Conservation (phyloP, 1,140 invertebrate species). For the Euschistus heros region DNA sequence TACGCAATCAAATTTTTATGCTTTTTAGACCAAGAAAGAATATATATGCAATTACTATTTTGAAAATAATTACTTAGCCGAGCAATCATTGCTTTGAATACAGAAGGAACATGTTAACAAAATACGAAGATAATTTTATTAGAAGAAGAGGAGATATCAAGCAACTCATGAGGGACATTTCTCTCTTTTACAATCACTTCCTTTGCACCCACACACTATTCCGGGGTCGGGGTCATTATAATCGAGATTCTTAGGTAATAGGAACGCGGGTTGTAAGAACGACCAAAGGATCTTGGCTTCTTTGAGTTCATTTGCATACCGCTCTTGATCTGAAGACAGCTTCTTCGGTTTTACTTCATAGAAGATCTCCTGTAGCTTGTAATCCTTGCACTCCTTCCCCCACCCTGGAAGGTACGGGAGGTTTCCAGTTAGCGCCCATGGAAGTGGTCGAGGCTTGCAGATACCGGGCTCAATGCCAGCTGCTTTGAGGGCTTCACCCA, state of each 20-base stretch:
- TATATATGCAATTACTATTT: no score
- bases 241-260: neutral
- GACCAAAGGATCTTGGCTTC: slow-evolving; percentile 4
- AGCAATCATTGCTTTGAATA: no score
- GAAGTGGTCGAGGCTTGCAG: neutral
- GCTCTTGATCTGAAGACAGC: neutral
- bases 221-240: neutral
- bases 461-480: neutral
- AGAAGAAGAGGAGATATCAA: no score
- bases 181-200: neutral
- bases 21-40: no score
- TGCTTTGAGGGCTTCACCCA: neutral
- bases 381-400: neutral
- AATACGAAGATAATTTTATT: no score
- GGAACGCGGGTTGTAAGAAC: neutral
- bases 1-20: no score
- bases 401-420: neutral
- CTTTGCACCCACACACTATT: neutral
- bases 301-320: neutral
- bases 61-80: no score
- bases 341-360: neutral
- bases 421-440: neutral
- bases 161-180: no score
- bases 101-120: no score
- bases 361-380: neutral